phyloP scores from a whole-genome alignment of 2,113 vertebrate species.

The Benthochromis sp. region DNA sequence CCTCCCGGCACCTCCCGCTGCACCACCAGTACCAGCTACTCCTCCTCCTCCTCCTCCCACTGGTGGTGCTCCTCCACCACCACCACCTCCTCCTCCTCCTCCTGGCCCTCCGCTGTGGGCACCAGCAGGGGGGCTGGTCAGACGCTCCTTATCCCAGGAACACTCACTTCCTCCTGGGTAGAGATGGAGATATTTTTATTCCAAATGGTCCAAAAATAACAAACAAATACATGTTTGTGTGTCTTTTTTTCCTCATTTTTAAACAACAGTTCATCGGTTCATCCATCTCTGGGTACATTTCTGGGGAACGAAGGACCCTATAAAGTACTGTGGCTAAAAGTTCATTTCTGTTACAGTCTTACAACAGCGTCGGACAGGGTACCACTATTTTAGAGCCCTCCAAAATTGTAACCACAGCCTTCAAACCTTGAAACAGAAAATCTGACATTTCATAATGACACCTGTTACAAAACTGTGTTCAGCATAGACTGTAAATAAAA shows the following conservation, averaged over 20 bases:
- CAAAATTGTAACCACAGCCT: neutral
- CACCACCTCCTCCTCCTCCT: neutral
- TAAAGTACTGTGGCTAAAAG: neutral
- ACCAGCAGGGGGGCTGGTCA: constrained; percentile 56
- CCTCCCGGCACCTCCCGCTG: constrained; percentile 32
- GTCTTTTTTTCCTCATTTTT: neutral
- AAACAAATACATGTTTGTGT: neutral
- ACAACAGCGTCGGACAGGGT: neutral
- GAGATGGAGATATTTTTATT: neutral
- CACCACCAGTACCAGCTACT: neutral
- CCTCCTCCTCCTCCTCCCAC: neutral
- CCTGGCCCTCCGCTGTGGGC: constrained; percentile 32
- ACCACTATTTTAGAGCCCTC: neutral
- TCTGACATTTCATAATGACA: neutral
- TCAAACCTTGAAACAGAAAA: neutral
- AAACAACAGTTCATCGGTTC: neutral
- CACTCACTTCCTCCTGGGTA: constrained; percentile 64
- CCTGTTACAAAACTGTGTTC: neutral
- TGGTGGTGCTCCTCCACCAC: neutral
- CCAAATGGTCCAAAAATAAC: neutral
- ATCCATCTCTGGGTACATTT: neutral
- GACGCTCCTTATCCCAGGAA: constrained; percentile 67
- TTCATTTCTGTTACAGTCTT: neutral
- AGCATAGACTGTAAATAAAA: neutral
- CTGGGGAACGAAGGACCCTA: neutral